Base-by-base conservation (phyloP, 1,140 invertebrate species). In the Notospermus geniculatus region DNA sequence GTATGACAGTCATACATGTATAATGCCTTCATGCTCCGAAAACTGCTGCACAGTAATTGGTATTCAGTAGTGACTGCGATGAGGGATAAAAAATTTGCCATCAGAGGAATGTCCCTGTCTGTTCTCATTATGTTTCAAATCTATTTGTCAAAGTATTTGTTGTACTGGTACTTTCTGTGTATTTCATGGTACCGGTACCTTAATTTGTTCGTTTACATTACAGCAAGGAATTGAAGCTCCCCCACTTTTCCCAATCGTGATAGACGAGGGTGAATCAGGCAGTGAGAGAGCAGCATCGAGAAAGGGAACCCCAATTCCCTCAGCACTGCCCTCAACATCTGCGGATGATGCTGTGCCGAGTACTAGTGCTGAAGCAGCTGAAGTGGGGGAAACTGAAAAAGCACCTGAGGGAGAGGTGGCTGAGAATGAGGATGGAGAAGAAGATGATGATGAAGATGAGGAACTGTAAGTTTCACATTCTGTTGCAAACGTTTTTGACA, bases 151-250 rank as follows among this genome's bases (percentile, higher is more conserved):
- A n/a, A n/a, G n/a, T n/a, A n/a, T n/a, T n/a, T n/a, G n/a, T n/a
- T n/a, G n/a, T n/a, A n/a, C n/a, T n/a, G n/a, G n/a, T n/a, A n/a
- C n/a, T n/a, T n/a, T n/a, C n/a, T n/a, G n/a, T n/a, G n/a, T n/a
- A n/a, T n/a, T n/a, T n/a, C n/a, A n/a, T n/a, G n/a, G n/a, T n/a
- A n/a, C n/a, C n/a, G n/a, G n/a, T n/a, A n/a, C n/a, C n/a, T n/a
- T n/a, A n/a, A n/a, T n/a, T n/a, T n/a, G n/a, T n/a, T n/a, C n/a
- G 32, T 19, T 11, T 27, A 53, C 45, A 57, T 68, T 62, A 25
- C 71, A 78, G 76, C 77, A 79, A 79, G 75, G 72, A 46, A 75
- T 78, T 43, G 72, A 75, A 43, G 71, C 70, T 1, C 63, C 60
- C 5, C 72, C 74, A 23, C 59, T 79, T 56, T 79, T 79, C 63